Base-by-base conservation (phyloP, 2,888 invertebrate species). In the Ochropleura plecta region DNA sequence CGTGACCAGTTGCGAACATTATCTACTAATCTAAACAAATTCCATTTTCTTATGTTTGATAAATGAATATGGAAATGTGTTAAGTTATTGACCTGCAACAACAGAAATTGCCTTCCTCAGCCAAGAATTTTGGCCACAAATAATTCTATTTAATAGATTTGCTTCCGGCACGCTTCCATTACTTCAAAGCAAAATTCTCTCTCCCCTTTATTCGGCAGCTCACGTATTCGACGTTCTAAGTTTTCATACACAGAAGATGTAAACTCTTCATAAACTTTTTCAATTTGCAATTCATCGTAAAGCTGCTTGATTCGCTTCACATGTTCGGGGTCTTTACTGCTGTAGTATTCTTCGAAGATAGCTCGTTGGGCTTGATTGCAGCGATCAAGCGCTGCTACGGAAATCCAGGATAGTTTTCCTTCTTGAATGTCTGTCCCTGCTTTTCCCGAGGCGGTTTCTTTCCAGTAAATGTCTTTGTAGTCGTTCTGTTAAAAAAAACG, bases 361-460 rank as follows among this genome's bases (percentile, higher is more conserved):
- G 79, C 81, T 76, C 97, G 97, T 89, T 98, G 98, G 16, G 96
- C 95, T 0, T 97, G 94, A 65, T 96, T 97, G n/a, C 97, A 98
- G 66, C 97, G 96, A 92, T 98, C 97, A 79, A 99, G 96, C 46
- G 99, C 99, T 44, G 98, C 97, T 5, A 99, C 98, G 3, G 98
- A 97, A 55, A 99, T 94, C 99, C 99, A 99, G 0, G 98, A 97
- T 93, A 99, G 99, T 94, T 99, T 99, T 64, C 99, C 98, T 88
- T 99, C 98, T 91, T 98, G 97, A 86, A 99, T 99, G 90, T 99
- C 99, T 0, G 97, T 98, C 7, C 98, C 98, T 42, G 42, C 66
- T n/a, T 74, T 81, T 10, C 80, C 81, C 0, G 73, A 40, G 7
- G 16, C 59, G 2, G 5, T 16, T 67, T 70, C 60, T 4, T 55